phyloP scores from a whole-genome alignment of 2,113 vertebrate genomes.

The Donacobius atricapilla region DNA sequence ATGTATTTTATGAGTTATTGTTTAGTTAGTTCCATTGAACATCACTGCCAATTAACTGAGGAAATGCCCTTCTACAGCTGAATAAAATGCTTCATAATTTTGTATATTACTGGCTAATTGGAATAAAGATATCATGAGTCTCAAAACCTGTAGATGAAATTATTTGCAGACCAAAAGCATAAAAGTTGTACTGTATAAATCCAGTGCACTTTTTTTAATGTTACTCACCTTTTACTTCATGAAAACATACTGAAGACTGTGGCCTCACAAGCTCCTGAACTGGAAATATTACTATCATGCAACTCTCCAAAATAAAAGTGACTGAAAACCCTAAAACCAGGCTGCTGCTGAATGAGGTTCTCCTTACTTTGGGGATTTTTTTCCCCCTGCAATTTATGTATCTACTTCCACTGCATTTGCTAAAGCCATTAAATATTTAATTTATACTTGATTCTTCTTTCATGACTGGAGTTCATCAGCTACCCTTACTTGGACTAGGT shows the following conservation, averaged over 20 bases:
- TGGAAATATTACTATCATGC: not conserved
- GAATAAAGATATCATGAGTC: not conserved
- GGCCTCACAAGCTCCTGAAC: not conserved
- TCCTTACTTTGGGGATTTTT: not conserved
- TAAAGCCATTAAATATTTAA: constrained; percentile 38
- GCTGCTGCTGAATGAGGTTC: not conserved
- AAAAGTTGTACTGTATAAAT: not conserved
- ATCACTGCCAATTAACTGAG: not conserved
- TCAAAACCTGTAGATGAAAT: not conserved
- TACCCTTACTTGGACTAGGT: not conserved
- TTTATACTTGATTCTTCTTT: constrained; percentile 35
- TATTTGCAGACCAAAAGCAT: not conserved
- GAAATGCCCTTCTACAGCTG: not conserved
- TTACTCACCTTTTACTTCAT: not conserved
- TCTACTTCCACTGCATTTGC: not conserved
- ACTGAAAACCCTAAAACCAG: not conserved
- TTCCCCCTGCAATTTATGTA: not conserved
- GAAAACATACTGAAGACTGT: not conserved
- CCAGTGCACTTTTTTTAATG: not conserved
- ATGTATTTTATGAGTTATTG: not conserved
- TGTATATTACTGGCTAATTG: not conserved
- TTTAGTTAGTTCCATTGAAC: not conserved
- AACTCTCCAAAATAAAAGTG: not conserved
- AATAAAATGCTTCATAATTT: not conserved
- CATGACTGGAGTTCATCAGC: constrained; percentile 13